A percentile compares a stretch with the other conserved stretches of the same genome.
Evolutionary conservation across 2,113 vertebrate genomes (phyloP).

Genomic region (Bufo gargarizans): DNA sequence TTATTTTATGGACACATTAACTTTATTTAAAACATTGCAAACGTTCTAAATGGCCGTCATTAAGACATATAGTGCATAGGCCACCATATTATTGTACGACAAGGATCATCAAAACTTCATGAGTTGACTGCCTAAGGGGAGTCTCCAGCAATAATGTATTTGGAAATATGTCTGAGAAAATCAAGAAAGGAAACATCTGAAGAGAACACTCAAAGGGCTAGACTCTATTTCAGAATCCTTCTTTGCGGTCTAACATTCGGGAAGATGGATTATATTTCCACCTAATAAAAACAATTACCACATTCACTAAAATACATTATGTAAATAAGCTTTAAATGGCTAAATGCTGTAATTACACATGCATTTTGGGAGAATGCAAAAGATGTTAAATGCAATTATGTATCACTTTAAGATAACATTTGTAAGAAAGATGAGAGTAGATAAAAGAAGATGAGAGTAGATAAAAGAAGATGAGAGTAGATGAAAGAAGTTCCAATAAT

Average conservation of each 20-base stretch:
- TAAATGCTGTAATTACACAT: constrained; percentile 50
- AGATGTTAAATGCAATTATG: constrained; percentile 36
- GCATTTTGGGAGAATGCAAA: constrained; percentile 27
- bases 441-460: not conserved
- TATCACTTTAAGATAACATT: constrained; percentile 28
- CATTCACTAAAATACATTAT: constrained; percentile 46
- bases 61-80: not conserved
- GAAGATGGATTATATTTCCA: constrained; percentile 32
- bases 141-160: constrained; percentile 10
- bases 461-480: too few relatives aligned
- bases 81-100: constrained; percentile 3
- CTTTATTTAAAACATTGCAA: not conserved
- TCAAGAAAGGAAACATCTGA: constrained; percentile 19
- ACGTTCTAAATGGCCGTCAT: not conserved
- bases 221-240: constrained; percentile 10
- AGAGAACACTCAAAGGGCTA: constrained; percentile 1
- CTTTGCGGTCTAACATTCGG: not conserved
- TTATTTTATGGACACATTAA: not conserved
- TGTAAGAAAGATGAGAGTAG: not conserved
- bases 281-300: constrained; percentile 50
- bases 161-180: not conserved
- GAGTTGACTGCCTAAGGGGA: not conserved
- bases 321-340: constrained; percentile 35
- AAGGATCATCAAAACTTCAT: constrained; percentile 1
- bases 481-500: too few relatives aligned